phyloP scores from a whole-genome alignment of 2,888 invertebrate genomes.

The Monoplex corrugatus region DNA sequence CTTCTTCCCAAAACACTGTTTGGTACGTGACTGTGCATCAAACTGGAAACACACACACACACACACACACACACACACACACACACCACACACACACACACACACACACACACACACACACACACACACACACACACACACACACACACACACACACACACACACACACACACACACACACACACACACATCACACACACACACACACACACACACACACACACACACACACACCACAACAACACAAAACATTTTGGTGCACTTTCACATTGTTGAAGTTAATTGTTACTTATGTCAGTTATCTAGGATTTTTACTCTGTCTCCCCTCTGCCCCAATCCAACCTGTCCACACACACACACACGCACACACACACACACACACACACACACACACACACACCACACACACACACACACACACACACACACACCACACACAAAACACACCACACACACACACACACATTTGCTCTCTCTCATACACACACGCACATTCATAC shows the following conservation, averaged over 20 bases:
- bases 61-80: conserved; percentile 16
- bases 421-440: not conserved
- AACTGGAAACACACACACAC: not conserved
- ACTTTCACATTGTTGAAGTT: no score
- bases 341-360: not conserved
- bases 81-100: not conserved
- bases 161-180: conserved; percentile 4
- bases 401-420: conserved; percentile 16
- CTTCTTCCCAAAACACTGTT: not conserved
- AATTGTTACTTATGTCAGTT: no score
- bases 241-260: no score
- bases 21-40: not conserved
- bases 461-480: not conserved
- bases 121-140: not conserved
- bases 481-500: not conserved
- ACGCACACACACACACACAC: conserved; percentile 9
- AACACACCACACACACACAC: not conserved
- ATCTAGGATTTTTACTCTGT: no score
- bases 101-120: not conserved
- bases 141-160: not conserved
- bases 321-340: no score
- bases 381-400: conserved; percentile 2
- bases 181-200: conserved; percentile 4
- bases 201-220: not conserved
- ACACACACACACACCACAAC: not conserved